These are phyloP conservation scores for Choloepus hoffmanni DNA, from an alignment of 2,113 vertebrate genomes.

Conservation along the genomic window DNA sequence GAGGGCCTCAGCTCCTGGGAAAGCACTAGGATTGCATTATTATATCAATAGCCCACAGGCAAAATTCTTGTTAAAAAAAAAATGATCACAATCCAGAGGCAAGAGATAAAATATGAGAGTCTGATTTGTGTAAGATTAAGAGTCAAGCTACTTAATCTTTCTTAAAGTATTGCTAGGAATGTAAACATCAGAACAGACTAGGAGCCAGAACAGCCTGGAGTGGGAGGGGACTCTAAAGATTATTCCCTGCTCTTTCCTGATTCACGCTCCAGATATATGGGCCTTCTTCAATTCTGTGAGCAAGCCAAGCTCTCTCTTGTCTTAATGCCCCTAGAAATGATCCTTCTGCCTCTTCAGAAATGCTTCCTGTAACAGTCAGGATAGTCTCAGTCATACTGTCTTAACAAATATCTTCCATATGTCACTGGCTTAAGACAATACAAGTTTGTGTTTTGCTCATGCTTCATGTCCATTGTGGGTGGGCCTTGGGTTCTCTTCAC, in stretches of 20 bases:
- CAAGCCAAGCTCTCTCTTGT: conserved; percentile 9
- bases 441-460: neutral
- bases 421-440: neutral
- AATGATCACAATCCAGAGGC: conserved; percentile 57
- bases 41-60: conserved; percentile 70
- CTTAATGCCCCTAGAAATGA: conserved; percentile 23
- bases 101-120: conserved; percentile 68
- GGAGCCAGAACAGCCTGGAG: neutral
- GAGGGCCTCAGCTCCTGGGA: conserved; percentile 5
- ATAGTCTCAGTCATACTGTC: neutral
- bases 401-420: conserved; percentile 50
- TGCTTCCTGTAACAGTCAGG: neutral
- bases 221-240: conserved; percentile 10
- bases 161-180: conserved; percentile 64
- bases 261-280: conserved; percentile 20
- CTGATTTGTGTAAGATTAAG: conserved; percentile 76
- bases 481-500: neutral
- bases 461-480: neutral
- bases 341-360: neutral
- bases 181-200: conserved; percentile 58
- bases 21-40: conserved; percentile 61
- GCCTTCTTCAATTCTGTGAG: neutral
- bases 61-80: conserved; percentile 75
- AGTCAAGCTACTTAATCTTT: conserved; percentile 69
- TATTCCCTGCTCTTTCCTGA: conserved; percentile 39